Base-by-base conservation (phyloP, 2,797 vertebrate species). In the Gambelia wislizenii region DNA sequence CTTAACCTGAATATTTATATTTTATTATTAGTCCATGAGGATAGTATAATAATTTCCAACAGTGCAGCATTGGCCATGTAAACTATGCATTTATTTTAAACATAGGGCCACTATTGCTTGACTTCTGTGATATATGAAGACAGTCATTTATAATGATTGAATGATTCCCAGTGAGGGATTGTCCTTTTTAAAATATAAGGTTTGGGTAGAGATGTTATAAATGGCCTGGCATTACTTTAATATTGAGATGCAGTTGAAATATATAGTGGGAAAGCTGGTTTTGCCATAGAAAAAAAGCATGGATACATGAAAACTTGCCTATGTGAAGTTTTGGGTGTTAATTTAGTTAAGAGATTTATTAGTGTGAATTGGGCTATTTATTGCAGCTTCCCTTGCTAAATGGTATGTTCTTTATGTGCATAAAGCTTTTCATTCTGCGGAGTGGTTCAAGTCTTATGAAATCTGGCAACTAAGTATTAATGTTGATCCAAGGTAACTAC, bases 191-290 rank as follows among this genome's bases (percentile, higher is more conserved):
- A 67, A 33, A 67, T 67, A 13, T 33, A 67, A 72, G 70, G 14
- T 20, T 39, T 20, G 36, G 3, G 6, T n/a, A 52, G 22, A 27
- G 27, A 2, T 18, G 42, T 67, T 87, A 90, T 77, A 16, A 6
- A 12, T 10, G 1, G 74, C 52, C 0, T 39, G 25, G 22, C 82
- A 3, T 70, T 84, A n/a, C 6, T 89, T 5, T 0, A 90, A 22
- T 83, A 56, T 70, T 2, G 2, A 25, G 77, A 92, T 93, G 87
- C 59, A 91, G 54, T 76, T 87, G 42, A 88, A n/a, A 64, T 56
- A 25, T 42, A 30, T 30, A 67, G 30, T 16, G 70, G n/a, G 16
- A 72, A 9, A 33, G 64, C 30, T 67, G 64, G 30, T 67, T 67
- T 33, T 67, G 36, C n/a, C 36, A 72, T 36, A 16, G 36, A 72